Evolutionary conservation across 2,888 invertebrate species (phyloP), one percentile per base, ranked within the genome.

Genomic region (Pristionchus arcanus): DNA sequence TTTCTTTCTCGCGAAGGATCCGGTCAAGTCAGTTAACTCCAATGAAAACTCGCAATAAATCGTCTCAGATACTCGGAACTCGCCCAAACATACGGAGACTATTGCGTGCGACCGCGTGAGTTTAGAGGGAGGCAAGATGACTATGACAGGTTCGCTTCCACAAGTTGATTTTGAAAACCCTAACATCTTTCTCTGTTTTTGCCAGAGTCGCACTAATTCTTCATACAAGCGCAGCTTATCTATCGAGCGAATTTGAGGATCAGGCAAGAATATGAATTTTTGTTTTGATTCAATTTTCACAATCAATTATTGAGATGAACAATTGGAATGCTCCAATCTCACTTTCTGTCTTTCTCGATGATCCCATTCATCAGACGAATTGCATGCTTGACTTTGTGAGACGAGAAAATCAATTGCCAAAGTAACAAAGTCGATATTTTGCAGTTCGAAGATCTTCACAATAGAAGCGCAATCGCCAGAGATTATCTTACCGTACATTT

Each of bases 281-380:
- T 4, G 4, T 11, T 9, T 28, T 21, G 15, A 31, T 74, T n/a
- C 34, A 5, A 37, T 7, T 28, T n/a, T 9, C 19, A 13, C 31
- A 74, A 31, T 37, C 11, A 31, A 74, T 34, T 7, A 9, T 74
- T 74, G 13, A 74, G 74, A 31, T 74, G 7, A 9, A 74, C 31
- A 74, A 74, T 37, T 74, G 74, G 74, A 74, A 74, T 74, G 74
- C 34, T 37, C 74, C 74, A 37, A 37, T 74, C 16, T 74, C 74
- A 7, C 74, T 74, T 11, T 31, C 74, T 13, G 31, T 74, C 3
- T 74, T 28, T 21, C 74, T 74, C 34, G 37, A 74, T 74, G n/a
- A n/a, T n/a, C n/a, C n/a, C n/a, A n/a, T 31, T 5, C 74, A 74
- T 13, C 74, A 74, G 31, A 74, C 37, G 16, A 19, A 31, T 31